A percentile compares a stretch with the other conserved stretches of the same genome.
Evolutionary conservation across 2,797 vertebrate species (phyloP).

Genomic region (Macropodus opercularis): DNA sequence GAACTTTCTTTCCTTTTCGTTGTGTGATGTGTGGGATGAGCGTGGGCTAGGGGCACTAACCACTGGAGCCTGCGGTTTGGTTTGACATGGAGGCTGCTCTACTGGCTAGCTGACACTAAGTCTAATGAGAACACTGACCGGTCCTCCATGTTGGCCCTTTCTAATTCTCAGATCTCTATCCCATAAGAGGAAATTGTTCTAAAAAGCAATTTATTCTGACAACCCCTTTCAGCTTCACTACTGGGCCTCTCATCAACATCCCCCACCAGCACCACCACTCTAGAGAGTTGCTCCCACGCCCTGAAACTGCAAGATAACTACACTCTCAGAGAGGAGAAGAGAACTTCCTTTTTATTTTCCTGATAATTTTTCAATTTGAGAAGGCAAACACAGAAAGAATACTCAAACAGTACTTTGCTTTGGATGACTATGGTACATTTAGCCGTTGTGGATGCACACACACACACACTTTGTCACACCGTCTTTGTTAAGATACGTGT

Average conservation of each 20-base stretch:
- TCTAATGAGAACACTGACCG: conserved; percentile 85
- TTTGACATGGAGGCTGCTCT: conserved; percentile 59
- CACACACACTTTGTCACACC: conserved; percentile 1
- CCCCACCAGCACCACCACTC: conserved; percentile 50
- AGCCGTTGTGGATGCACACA: conserved; percentile 16
- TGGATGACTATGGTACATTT: conserved; percentile 52
- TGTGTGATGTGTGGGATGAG: conserved; percentile 44
- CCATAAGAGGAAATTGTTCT: conserved; percentile 85
- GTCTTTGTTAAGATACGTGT: conserved; percentile 20
- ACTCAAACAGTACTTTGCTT: conserved; percentile 69
- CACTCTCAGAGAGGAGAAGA: conserved; percentile 76
- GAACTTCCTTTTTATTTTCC: conserved; percentile 78
- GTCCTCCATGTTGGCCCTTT: conserved; percentile 77
- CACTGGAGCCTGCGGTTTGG: conserved; percentile 54
- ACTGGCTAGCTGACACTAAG: conserved; percentile 69
- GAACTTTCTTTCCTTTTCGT: conserved; percentile 32
- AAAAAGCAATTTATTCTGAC: conserved; percentile 84
- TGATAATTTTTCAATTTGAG: conserved; percentile 91
- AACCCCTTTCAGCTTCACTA: conserved; percentile 60
- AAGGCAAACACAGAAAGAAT: conserved; percentile 85
- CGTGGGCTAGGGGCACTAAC: conserved; percentile 19
- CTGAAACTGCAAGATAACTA: conserved; percentile 72
- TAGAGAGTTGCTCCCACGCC: conserved; percentile 61
- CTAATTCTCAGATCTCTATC: conserved; percentile 87
- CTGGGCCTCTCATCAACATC: conserved; percentile 17